Conservation (phyloP, 1,140 invertebrate species). For the Patella vulgata region DNA sequence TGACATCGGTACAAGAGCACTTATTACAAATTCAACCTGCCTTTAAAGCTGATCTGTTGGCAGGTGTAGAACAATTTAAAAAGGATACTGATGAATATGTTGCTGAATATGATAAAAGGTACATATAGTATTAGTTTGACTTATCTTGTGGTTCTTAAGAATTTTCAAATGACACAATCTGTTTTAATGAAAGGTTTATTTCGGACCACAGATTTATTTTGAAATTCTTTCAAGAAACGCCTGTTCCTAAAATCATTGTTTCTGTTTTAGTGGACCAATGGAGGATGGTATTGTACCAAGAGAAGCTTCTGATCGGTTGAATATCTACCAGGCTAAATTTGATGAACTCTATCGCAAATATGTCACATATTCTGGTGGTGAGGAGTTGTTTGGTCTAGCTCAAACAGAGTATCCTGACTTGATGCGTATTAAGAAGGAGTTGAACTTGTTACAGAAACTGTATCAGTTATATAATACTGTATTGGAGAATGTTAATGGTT, state of each 20-base stretch:
- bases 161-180: too few relatives aligned
- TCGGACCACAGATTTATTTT: background rate
- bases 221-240: too few relatives aligned
- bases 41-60: conserved; percentile 64
- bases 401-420: conserved; percentile 93
- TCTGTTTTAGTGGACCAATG: conserved; percentile 81
- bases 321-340: conserved; percentile 92
- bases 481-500: conserved; percentile 93
- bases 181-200: background rate
- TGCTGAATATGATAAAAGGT: conserved; percentile 61
- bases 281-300: conserved; percentile 87
- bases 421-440: conserved; percentile 89
- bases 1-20: conserved; percentile 60
- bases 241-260: too few relatives aligned
- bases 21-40: conserved; percentile 64
- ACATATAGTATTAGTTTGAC: conserved; percentile 28
- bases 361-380: conserved; percentile 92
- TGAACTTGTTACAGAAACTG: conserved; percentile 94
- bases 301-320: conserved; percentile 92
- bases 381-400: conserved; percentile 91
- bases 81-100: conserved; percentile 56
- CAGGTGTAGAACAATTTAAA: conserved; percentile 61
- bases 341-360: conserved; percentile 96
- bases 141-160: background rate
- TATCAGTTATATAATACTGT: conserved; percentile 98